These are phyloP conservation scores for Ganaspis sp. DNA, from an alignment of 1,140 invertebrate species.

Conservation along the genomic window DNA sequence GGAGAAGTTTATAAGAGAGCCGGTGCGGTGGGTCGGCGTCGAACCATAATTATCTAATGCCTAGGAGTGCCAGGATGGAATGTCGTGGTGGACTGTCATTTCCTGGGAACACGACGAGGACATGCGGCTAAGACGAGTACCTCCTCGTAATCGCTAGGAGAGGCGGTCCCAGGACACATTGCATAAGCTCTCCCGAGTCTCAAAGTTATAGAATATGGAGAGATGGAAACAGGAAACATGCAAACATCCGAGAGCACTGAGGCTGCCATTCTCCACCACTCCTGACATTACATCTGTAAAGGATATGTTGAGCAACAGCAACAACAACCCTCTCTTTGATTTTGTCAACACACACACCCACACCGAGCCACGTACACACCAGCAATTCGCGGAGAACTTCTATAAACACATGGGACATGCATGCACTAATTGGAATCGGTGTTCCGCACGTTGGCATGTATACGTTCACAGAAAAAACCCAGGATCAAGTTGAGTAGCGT, in stretches of 20 bases:
- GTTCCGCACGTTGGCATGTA: neutral
- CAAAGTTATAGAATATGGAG: neutral
- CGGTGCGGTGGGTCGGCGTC: conserved; percentile 26
- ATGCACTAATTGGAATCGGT: neutral
- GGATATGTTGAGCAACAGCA: neutral
- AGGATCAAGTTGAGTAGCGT: too few relatives aligned
- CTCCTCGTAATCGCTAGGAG: conserved; percentile 42
- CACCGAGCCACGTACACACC: neutral
- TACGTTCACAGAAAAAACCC: too few relatives aligned
- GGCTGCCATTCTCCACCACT: neutral
- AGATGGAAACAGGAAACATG: neutral
- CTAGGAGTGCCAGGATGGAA: conserved; percentile 61
- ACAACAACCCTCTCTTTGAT: neutral
- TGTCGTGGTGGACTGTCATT: conserved; percentile 60
- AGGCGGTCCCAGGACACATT: conserved; percentile 19
- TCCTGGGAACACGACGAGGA: conserved; percentile 61
- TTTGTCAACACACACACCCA: neutral
- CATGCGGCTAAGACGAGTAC: conserved; percentile 47
- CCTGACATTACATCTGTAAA: neutral
- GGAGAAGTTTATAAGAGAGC: conserved; percentile 56
- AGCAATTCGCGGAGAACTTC: neutral
- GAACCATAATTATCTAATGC: conserved; percentile 63
- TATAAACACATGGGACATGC: neutral
- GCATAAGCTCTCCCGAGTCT: neutral
- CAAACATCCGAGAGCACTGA: neutral